Evolutionary conservation across 2,797 vertebrate species (phyloP).

Genomic region (Nothura maculosa): DNA sequence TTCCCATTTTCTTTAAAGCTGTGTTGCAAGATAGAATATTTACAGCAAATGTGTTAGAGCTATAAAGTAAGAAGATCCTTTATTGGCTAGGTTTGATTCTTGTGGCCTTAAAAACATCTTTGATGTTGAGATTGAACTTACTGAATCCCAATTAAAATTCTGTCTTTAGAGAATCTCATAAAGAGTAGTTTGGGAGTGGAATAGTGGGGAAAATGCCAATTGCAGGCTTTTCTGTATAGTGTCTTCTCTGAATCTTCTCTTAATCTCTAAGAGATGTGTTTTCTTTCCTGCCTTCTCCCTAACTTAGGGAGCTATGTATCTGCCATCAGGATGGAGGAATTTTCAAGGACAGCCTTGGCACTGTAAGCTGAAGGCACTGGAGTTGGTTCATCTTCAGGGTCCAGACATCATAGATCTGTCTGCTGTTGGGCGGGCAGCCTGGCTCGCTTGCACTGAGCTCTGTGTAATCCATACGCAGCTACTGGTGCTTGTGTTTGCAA

Average conservation of each 20-base stretch:
- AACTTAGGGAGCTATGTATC: not conserved
- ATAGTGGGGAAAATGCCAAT: not conserved
- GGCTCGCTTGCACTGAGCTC: not conserved
- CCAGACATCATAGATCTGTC: not conserved
- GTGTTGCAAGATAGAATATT: not conserved
- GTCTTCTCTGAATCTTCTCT: not conserved
- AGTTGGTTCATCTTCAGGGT: constrained; percentile 13
- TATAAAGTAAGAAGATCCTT: not conserved
- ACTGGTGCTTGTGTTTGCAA: not conserved
- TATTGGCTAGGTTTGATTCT: not conserved
- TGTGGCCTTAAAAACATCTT: not conserved
- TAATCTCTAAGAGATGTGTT: constrained; percentile 16
- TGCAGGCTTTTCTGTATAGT: not conserved
- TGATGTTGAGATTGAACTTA: not conserved
- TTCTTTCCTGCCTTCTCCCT: constrained; percentile 57
- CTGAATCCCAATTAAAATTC: not conserved
- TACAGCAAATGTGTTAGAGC: not conserved
- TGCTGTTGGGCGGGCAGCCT: not conserved
- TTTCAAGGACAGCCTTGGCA: constrained; percentile 29
- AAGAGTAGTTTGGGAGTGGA: not conserved
- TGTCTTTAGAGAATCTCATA: not conserved
- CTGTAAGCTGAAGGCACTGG: constrained; percentile 35
- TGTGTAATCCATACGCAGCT: not conserved
- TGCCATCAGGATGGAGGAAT: constrained; percentile 5
- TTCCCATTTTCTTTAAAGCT: not conserved